Conservation (phyloP, 2,888 invertebrate species). For the Polydrusus pterygomalis region DNA sequence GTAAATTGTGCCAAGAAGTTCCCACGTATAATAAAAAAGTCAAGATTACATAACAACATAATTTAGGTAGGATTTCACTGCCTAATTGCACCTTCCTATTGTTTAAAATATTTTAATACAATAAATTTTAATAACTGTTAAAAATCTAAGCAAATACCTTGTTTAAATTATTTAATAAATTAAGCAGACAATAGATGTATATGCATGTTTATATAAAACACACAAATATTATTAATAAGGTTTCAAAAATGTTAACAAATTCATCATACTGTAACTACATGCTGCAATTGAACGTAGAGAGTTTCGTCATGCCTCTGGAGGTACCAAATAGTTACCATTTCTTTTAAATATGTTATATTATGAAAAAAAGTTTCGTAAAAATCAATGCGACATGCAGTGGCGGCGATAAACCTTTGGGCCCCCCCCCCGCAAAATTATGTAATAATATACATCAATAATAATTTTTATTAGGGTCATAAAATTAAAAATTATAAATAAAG, state of each 20-base stretch:
- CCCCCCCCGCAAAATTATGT: no score
- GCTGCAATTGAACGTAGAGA: neutral
- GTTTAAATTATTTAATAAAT: conserved; percentile 8
- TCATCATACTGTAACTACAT: neutral
- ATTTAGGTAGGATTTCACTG: conserved; percentile 22
- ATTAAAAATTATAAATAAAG: no score
- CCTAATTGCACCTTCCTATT: conserved; percentile 21
- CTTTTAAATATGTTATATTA: no score
- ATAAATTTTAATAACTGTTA: conserved; percentile 21
- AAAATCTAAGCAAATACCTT: conserved; percentile 1
- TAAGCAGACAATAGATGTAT: conserved; percentile 13
- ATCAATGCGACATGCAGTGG: no score
- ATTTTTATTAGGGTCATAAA: no score
- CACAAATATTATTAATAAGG: no score
- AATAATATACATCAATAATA: no score
- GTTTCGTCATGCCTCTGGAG: no score
- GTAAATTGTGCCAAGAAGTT: neutral
- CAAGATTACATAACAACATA: neutral
- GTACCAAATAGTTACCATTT: no score
- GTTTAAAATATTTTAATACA: conserved; percentile 9
- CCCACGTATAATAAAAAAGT: conserved; percentile 14
- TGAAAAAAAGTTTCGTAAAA: no score
- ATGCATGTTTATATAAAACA: conserved; percentile 10
- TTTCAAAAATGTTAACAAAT: neutral
- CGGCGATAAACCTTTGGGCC: no score